Base-by-base conservation (phyloP, 2,888 invertebrate species). In the Rotaria sp. region DNA sequence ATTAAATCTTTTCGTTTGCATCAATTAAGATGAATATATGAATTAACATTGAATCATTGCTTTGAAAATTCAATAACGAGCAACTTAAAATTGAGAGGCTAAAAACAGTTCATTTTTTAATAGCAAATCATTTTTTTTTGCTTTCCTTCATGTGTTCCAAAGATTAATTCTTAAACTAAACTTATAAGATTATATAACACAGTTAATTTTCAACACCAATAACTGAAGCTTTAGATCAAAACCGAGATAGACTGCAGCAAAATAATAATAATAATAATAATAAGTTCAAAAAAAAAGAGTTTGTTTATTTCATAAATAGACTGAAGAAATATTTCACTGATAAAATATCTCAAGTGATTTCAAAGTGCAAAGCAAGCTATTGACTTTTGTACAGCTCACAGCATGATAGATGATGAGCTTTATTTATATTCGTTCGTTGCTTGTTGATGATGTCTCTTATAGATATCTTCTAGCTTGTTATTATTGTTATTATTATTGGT, bases 401-500 rank as follows among this genome's bases (percentile, higher is more conserved):
- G 67, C 67, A 67, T 67, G 67, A 67, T 67, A 30, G 18, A 1
- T 67, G 67, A 67, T 67, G 67, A 67, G 67, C 67, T 67, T 67
- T 67, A 67, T 67, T 67, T 67, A 67, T 35, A 67, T 35, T 30
- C 67, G 35, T 67, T 67, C 67, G 21, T 35, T 35, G 67, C 21
- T n/a, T 67, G 35, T 67, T 67, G 67, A 67, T 67, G 35, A 67
- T 67, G 67, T 67, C 67, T 67, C 67, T 67, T 35, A 67, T 67
- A 67, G 67, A 67, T 67, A 67, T 30, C 67, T 15, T 35, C 15
- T 18, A 35, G 35, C 7, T 67, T 67, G 67, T 67, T 67, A 67
- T 67, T 67, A 67, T 67, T 67, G 67, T 67, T 57, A 57, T 57
- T 57, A 59, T 59, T 59, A 59, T 59, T 59, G 57, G 57, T 30